Evolutionary conservation across 1,140 invertebrate genomes (phyloP).

Genomic region (Macrobrachium rosenbergii): DNA sequence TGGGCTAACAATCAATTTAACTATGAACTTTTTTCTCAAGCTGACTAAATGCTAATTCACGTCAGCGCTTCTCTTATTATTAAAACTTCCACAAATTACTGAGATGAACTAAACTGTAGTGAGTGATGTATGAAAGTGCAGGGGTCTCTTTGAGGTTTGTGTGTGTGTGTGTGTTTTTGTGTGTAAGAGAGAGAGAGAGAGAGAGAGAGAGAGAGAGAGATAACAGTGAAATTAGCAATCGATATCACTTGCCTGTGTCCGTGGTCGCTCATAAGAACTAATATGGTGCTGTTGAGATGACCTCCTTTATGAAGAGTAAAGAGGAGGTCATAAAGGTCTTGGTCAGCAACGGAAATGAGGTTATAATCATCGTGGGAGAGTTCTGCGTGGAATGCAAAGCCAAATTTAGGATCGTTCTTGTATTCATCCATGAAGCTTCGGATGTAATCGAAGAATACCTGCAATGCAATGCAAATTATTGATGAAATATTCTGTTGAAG

Average conservation of each 20-base stretch:
- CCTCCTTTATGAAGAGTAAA: conserved; percentile 75
- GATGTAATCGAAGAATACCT: conserved; percentile 79
- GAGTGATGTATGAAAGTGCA: too few relatives aligned
- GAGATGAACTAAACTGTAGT: too few relatives aligned
- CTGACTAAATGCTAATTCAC: too few relatives aligned
- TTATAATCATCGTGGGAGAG: conserved; percentile 91
- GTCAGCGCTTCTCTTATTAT: too few relatives aligned
- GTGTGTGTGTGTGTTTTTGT: neutral
- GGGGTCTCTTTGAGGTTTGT: neutral
- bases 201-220: too few relatives aligned
- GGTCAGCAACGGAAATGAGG: conserved; percentile 81
- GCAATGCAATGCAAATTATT: conserved; percentile 41
- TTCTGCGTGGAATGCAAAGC: conserved; percentile 89
- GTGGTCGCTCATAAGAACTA: conserved; percentile 91
- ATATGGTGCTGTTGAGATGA: conserved; percentile 81
- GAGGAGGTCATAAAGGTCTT: conserved; percentile 76
- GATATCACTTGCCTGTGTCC: conserved; percentile 78
- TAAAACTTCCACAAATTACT: too few relatives aligned
- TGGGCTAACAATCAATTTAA: too few relatives aligned
- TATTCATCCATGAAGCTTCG: conserved; percentile 76
- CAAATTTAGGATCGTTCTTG: conserved; percentile 81
- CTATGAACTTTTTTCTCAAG: too few relatives aligned
- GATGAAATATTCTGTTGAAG: neutral
- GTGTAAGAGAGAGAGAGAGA: neutral
- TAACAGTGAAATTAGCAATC: too few relatives aligned